These are phyloP conservation scores for Sylvicapra grimmia DNA, from an alignment of 2,113 vertebrate species.

Conservation along the genomic window DNA sequence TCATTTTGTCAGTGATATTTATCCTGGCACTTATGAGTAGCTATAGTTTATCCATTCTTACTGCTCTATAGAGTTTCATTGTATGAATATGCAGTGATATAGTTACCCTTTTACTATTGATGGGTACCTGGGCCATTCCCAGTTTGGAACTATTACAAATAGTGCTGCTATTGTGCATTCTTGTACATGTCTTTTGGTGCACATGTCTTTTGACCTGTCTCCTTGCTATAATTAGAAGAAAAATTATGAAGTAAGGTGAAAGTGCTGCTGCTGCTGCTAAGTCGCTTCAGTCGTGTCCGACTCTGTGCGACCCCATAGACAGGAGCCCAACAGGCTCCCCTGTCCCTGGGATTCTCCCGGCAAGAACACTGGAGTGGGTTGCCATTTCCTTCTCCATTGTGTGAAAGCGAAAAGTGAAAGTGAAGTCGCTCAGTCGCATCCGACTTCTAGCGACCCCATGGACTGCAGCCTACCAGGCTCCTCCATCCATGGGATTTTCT, in stretches of 20 bases:
- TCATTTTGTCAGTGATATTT: not conserved
- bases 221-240: not conserved
- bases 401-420: too few species aligned
- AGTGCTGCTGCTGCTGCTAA: too few species aligned
- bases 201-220: not conserved
- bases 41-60: not conserved
- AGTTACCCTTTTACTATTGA: not conserved
- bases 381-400: too few species aligned
- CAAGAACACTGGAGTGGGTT: too few species aligned
- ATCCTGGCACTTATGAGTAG: not conserved
- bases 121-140: not conserved
- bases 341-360: too few species aligned
- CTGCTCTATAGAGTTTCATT: not conserved
- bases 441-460: too few species aligned
- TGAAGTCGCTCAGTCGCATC: too few species aligned
- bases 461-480: too few species aligned
- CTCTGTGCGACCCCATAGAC: too few species aligned
- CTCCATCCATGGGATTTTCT: too few species aligned
- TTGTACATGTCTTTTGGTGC: not conserved
- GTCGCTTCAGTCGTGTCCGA: too few species aligned
- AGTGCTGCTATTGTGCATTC: not conserved
- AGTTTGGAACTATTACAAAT: not conserved
- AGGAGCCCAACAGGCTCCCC: too few species aligned
- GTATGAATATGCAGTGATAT: not conserved
- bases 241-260: slow-evolving; percentile 6